These are phyloP conservation scores for Platysteira castanea DNA, from an alignment of 2,113 vertebrate species.

Conservation along the genomic window DNA sequence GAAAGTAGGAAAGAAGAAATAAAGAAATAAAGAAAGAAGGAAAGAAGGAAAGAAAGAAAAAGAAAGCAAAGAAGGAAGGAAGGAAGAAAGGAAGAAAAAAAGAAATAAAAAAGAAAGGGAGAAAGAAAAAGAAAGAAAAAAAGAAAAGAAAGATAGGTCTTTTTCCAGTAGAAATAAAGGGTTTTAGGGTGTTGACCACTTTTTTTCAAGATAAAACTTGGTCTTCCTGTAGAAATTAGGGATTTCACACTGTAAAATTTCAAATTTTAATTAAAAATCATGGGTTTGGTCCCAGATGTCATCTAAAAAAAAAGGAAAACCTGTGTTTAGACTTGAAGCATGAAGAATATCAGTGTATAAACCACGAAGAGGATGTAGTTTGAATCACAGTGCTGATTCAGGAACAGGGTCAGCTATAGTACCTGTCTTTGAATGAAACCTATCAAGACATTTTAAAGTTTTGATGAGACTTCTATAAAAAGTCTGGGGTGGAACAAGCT, in stretches of 20 bases:
- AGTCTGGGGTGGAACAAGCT: background rate
- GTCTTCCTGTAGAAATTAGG: background rate
- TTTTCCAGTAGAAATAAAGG: background rate
- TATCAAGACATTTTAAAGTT: background rate
- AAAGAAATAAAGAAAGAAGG: too few species aligned
- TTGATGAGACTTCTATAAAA: background rate
- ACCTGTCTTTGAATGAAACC: background rate
- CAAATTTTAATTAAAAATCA: background rate
- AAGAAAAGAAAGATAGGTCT: accelerated
- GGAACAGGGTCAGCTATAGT: background rate
- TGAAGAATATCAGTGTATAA: background rate
- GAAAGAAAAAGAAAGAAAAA: too few species aligned
- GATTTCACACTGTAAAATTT: background rate
- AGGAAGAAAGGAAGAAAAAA: background rate
- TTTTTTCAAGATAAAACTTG: background rate
- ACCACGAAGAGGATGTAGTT: background rate
- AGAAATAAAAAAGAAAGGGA: too few species aligned
- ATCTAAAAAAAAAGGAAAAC: background rate
- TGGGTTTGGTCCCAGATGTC: accelerated
- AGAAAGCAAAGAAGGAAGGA: too few species aligned
- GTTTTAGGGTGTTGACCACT: accelerated
- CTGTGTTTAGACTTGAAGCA: background rate
- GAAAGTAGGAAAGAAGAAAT: too few species aligned
- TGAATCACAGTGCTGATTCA: background rate
- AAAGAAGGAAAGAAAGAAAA: too few species aligned